phyloP scores from a whole-genome alignment of 2,888 invertebrate genomes.

The Glyphotaelius pellucidus region DNA sequence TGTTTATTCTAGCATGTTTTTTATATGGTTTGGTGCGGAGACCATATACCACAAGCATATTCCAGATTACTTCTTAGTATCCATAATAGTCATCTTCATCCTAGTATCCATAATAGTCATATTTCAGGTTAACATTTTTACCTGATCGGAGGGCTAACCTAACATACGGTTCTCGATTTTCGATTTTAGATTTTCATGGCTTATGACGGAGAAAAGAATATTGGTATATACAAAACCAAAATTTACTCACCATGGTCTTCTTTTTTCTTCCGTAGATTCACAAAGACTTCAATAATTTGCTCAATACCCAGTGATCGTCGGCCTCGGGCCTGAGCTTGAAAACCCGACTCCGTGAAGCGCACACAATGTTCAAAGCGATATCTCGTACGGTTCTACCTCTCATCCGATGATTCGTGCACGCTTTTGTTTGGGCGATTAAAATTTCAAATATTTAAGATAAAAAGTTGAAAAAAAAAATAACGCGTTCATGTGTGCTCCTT shows the following conservation, averaged over 20 bases:
- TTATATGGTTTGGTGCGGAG: no score
- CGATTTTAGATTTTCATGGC: no score
- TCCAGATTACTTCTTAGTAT: no score
- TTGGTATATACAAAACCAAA: not conserved
- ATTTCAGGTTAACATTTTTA: no score
- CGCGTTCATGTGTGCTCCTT: not conserved
- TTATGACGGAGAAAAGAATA: not conserved
- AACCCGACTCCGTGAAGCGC: conserved; percentile 23
- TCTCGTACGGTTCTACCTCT: conserved; percentile 23
- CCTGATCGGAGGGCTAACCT: no score
- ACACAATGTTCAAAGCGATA: conserved; percentile 28
- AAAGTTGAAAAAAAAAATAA: conserved; percentile 8
- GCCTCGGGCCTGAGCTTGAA: not conserved
- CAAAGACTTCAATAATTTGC: not conserved
- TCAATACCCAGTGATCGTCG: not conserved
- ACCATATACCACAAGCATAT: no score
- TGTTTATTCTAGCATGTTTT: no score
- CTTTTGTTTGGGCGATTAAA: conserved; percentile 37
- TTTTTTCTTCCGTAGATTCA: not conserved
- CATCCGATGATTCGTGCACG: conserved; percentile 21
- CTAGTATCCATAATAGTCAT: no score
- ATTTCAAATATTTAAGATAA: conserved; percentile 35
- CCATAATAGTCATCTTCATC: no score
- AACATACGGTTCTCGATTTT: no score
- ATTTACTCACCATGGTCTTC: not conserved